These are phyloP conservation scores for Axea sp. DNA, from an alignment of 2,888 invertebrate genomes.

Conservation along the genomic window DNA sequence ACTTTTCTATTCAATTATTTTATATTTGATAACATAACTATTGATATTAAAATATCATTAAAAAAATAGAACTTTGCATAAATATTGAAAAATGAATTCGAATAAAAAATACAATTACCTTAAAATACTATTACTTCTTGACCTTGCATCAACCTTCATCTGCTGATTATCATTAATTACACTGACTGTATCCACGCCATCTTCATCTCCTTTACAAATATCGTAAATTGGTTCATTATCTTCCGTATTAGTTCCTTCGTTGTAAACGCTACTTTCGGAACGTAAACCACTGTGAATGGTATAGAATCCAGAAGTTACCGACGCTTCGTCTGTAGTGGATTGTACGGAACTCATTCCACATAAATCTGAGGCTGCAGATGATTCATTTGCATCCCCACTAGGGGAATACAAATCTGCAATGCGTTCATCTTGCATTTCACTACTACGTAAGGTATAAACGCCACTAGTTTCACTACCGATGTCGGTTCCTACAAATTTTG, in stretches of 20 bases:
- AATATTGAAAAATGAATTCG: too few relatives aligned
- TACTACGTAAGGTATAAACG: constrained; percentile 87
- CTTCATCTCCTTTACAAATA: constrained; percentile 75
- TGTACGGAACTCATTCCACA: constrained; percentile 76
- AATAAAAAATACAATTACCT: too few relatives aligned
- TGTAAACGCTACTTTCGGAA: constrained; percentile 76
- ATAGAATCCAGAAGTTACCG: constrained; percentile 78
- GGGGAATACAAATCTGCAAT: constrained; percentile 73
- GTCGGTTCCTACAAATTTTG: constrained; percentile 75
- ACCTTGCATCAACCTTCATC: constrained; percentile 69
- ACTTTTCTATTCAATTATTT: too few relatives aligned
- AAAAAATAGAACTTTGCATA: too few relatives aligned
- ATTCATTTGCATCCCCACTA: constrained; percentile 72
- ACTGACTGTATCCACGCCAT: constrained; percentile 57
- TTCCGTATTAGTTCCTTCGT: constrained; percentile 70
- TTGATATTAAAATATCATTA: too few relatives aligned
- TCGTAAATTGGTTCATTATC: constrained; percentile 77
- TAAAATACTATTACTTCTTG: constrained; percentile 86
- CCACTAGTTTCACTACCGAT: constrained; percentile 91
- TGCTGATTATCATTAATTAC: constrained; percentile 56
- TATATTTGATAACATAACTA: too few relatives aligned
- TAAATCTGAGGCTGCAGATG: constrained; percentile 73
- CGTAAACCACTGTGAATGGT: constrained; percentile 77
- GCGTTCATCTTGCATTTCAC: constrained; percentile 76
- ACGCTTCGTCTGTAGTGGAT: constrained; percentile 77